Conservation (phyloP, 2,888 invertebrate species). For the Cylloceria caligata region DNA sequence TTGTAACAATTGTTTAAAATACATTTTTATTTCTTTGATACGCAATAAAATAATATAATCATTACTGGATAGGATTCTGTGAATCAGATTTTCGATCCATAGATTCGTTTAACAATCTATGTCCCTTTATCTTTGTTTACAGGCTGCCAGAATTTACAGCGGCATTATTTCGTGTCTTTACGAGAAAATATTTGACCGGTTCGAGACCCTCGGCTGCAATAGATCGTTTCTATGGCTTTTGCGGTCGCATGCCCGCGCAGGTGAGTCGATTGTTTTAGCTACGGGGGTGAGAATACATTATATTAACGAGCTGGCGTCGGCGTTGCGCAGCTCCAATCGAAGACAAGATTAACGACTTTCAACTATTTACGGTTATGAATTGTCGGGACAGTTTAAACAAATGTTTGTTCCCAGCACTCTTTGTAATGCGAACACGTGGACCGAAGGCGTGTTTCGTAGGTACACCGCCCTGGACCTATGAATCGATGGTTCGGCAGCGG, state of each 20-base stretch:
- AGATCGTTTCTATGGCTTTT: slow-evolving; percentile 70
- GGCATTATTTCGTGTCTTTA: slow-evolving; percentile 12
- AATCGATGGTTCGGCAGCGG: slow-evolving; percentile 40
- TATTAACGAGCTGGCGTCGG: slow-evolving; percentile 74
- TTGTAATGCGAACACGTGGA: background rate
- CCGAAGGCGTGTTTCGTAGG: slow-evolving; percentile 13
- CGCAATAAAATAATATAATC: too few species aligned
- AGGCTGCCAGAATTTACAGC: background rate
- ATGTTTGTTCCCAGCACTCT: slow-evolving; percentile 75
- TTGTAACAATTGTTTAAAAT: too few species aligned
- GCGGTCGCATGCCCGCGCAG: slow-evolving; percentile 52
- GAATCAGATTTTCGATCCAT: slow-evolving; percentile 34
- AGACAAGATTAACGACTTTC: slow-evolving; percentile 79
- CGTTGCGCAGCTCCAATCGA: slow-evolving; percentile 64
- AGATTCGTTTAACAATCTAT: slow-evolving; percentile 21
- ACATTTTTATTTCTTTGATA: too few species aligned
- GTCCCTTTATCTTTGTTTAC: background rate
- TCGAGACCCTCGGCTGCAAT: slow-evolving; percentile 50
- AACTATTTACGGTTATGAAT: slow-evolving; percentile 79
- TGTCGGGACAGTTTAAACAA: slow-evolving; percentile 80
- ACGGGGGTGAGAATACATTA: slow-evolving; percentile 81
- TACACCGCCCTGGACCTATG: slow-evolving; percentile 68
- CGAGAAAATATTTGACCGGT: slow-evolving; percentile 55
- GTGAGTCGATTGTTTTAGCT: slow-evolving; percentile 78
- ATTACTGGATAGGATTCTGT: background rate